These are phyloP conservation scores for Varanus komodoensis DNA, from an alignment of 2,113 vertebrate genomes.

Conservation along the genomic window DNA sequence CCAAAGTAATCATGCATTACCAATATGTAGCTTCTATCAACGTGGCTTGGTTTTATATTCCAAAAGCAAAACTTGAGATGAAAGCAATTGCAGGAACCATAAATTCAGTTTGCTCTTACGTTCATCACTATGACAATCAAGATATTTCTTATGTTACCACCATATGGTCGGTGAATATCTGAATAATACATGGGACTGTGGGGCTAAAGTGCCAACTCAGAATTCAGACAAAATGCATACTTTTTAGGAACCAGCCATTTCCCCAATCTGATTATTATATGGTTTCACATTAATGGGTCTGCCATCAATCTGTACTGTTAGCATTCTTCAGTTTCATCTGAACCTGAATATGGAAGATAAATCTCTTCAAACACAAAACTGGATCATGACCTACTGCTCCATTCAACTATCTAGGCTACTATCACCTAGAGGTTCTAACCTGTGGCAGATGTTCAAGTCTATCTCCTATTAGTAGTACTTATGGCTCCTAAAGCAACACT, in stretches of 20 bases:
- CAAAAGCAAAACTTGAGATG: constrained; percentile 67
- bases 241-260: not conserved
- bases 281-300: constrained; percentile 13
- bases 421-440: not conserved
- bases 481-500: constrained; percentile 59
- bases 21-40: constrained; percentile 76
- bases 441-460: constrained; percentile 30
- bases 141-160: not conserved
- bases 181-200: not conserved
- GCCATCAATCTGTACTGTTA: not conserved
- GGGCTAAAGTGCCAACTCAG: not conserved
- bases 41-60: constrained; percentile 61
- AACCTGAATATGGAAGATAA: not conserved
- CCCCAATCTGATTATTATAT: not conserved
- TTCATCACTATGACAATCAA: not conserved
- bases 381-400: not conserved
- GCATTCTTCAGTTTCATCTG: not conserved
- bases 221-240: not conserved
- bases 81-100: constrained; percentile 54
- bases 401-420: not conserved
- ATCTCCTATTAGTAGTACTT: constrained; percentile 59
- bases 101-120: not conserved
- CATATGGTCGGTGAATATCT: not conserved
- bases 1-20: constrained; percentile 80
- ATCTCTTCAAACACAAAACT: not conserved